Evolutionary conservation across 2,113 vertebrate genomes (phyloP).

Genomic region (Myotis yumanensis): DNA sequence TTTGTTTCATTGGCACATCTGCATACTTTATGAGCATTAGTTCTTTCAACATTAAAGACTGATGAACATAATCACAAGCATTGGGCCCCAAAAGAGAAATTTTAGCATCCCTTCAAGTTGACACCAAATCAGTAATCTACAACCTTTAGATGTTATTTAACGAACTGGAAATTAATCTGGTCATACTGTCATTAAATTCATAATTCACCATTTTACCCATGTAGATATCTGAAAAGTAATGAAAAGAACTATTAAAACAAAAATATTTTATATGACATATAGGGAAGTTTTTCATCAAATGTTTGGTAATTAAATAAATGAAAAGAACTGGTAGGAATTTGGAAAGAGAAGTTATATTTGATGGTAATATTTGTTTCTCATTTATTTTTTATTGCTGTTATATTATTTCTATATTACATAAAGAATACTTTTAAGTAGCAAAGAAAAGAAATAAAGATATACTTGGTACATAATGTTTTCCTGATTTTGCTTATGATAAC

Average conservation of each 20-base stretch:
- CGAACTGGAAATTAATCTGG: not conserved
- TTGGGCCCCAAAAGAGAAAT: not conserved
- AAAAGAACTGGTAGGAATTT: not conserved
- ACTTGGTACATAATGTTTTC: not conserved
- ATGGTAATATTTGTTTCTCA: not conserved
- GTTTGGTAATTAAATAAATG: not conserved
- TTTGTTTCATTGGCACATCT: not conserved
- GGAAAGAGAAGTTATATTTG: constrained; percentile 16
- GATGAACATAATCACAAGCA: not conserved
- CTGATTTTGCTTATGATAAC: not conserved
- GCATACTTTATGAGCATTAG: not conserved
- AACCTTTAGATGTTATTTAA: not conserved
- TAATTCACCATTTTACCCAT: not conserved
- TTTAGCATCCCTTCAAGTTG: not conserved
- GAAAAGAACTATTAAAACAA: not conserved
- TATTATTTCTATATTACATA: constrained; percentile 18
- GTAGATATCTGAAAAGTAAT: not conserved
- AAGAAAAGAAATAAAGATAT: not conserved
- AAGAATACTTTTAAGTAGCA: not conserved
- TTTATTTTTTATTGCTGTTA: not conserved
- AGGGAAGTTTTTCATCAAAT: not conserved
- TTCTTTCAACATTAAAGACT: not conserved
- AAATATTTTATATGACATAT: not conserved
- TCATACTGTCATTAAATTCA: not conserved
- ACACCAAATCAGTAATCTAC: not conserved